These are phyloP conservation scores for Rutpela maculata DNA, from an alignment of 2,888 invertebrate genomes.

Conservation along the genomic window DNA sequence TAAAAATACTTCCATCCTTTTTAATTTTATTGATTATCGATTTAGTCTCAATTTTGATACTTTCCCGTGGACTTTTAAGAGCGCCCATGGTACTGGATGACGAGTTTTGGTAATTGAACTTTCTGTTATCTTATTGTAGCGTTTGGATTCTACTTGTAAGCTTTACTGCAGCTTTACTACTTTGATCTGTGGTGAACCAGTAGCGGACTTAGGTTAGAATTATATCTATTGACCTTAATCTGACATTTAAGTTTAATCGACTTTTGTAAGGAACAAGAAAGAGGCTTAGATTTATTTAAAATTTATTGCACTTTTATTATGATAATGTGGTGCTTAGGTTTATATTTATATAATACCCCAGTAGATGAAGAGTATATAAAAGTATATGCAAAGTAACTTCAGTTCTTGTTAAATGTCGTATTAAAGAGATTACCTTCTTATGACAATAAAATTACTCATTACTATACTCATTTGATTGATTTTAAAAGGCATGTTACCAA, in stretches of 20 bases:
- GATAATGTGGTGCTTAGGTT: background rate
- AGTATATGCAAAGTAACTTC: background rate
- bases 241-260: conserved; percentile 7
- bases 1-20: background rate
- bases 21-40: conserved; percentile 1
- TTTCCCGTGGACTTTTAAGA: background rate
- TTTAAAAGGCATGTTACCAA: too few species aligned
- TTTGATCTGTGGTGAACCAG: background rate
- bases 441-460: too few species aligned
- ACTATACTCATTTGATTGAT: too few species aligned
- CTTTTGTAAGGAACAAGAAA: background rate
- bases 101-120: conserved; percentile 2
- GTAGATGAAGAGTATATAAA: background rate
- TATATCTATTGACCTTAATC: conserved; percentile 8
- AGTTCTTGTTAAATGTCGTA: too few species aligned
- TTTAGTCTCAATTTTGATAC: background rate
- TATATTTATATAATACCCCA: background rate
- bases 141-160: background rate
- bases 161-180: background rate
- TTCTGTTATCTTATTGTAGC: conserved; percentile 8
- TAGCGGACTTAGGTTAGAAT: background rate
- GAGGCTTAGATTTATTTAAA: background rate
- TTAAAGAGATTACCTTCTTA: too few species aligned
- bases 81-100: background rate
- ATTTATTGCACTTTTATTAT: conserved; percentile 5